Evolutionary conservation across 35 echinoderm and acorn worm genomes (phyloP).

Genomic region (Ophioderma brevispina): DNA sequence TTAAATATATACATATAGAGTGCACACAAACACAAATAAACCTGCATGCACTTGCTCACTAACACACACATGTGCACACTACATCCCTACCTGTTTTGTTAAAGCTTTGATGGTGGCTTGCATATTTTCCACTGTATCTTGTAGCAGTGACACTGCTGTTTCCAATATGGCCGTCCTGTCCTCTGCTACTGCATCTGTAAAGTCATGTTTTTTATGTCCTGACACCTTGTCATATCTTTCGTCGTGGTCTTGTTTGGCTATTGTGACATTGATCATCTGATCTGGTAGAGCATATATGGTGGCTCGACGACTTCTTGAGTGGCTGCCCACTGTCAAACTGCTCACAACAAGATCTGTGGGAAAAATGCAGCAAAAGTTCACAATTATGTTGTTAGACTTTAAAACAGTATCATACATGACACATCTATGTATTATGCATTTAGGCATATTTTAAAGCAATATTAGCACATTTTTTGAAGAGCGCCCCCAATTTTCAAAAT

Average conservation of each 20-base stretch:
- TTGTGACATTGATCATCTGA: neutral
- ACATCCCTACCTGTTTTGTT: constrained; percentile 32
- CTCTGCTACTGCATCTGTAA: constrained; percentile 10
- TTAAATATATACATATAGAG: too few relatives aligned
- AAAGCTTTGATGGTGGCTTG: constrained; percentile 33
- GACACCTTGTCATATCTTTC: neutral
- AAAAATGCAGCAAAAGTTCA: neutral
- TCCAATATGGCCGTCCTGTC: constrained; percentile 7
- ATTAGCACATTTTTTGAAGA: too few relatives aligned
- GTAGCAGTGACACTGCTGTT: neutral
- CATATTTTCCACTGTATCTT: constrained; percentile 23
- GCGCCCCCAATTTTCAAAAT: too few relatives aligned
- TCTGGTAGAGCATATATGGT: neutral
- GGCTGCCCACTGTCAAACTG: constrained; percentile 34
- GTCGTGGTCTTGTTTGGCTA: neutral
- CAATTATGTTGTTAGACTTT: too few relatives aligned
- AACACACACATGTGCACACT: too few relatives aligned
- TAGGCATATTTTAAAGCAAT: too few relatives aligned
- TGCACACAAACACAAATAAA: too few relatives aligned
- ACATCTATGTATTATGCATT: too few relatives aligned
- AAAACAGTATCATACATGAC: too few relatives aligned
- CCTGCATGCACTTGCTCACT: too few relatives aligned
- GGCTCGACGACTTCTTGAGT: neutral
- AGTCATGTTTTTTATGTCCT: neutral
- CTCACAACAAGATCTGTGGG: constrained; percentile 30